Conservation (phyloP, 2,797 vertebrate genomes). For the Merluccius polli region DNA sequence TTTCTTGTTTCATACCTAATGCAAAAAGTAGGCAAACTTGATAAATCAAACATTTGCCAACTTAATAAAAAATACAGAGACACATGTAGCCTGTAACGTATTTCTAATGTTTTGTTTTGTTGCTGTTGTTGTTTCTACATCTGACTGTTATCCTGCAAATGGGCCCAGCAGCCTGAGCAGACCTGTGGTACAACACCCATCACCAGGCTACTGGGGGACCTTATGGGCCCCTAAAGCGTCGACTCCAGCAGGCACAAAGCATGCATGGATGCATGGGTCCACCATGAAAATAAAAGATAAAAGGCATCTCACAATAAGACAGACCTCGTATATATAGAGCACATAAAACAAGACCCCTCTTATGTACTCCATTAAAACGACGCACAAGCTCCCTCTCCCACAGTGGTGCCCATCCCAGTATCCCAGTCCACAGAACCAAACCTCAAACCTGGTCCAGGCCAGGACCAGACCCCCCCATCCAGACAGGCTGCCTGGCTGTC, state of each 20-base stretch:
- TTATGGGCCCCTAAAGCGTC: conserved; percentile 84
- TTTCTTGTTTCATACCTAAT: neutral
- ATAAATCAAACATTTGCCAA: neutral
- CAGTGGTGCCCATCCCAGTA: conserved; percentile 79
- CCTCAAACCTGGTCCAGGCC: too few relatives aligned
- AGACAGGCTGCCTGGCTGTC: too few relatives aligned
- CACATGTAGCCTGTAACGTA: neutral
- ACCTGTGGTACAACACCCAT: conserved; percentile 73
- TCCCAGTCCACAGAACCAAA: conserved; percentile 84
- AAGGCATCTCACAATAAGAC: conserved; percentile 89
- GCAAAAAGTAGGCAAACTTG: neutral
- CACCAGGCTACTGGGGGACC: conserved; percentile 80
- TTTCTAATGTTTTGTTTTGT: conserved; percentile 31
- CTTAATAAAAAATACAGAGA: neutral
- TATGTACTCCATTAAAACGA: conserved; percentile 84
- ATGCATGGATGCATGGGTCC: conserved; percentile 84
- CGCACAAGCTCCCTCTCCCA: conserved; percentile 77
- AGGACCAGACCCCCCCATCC: too few relatives aligned
- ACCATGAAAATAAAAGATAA: conserved; percentile 95
- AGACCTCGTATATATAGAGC: conserved; percentile 89
- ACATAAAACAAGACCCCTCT: conserved; percentile 87
- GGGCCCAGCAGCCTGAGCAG: conserved; percentile 67
- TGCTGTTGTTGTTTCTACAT: conserved; percentile 46
- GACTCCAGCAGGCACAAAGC: conserved; percentile 82
- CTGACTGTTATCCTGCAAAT: conserved; percentile 70